Conservation (phyloP, 2,797 vertebrate genomes). For the Micrastur ruficollis region DNA sequence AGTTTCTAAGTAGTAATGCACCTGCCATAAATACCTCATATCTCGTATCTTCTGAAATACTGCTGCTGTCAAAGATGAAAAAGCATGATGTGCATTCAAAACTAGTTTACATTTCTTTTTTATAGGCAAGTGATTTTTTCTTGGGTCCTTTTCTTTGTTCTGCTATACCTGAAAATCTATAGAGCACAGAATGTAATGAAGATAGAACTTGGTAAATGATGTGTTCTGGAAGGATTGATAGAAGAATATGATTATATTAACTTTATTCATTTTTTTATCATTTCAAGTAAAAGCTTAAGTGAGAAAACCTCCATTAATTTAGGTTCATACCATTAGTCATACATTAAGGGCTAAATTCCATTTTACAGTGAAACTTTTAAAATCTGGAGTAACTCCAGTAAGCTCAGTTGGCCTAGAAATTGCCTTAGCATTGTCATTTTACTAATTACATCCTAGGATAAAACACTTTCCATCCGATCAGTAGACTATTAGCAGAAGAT, state of each 20-base stretch:
- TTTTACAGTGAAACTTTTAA: slow-evolving; percentile 1
- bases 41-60: slow-evolving; percentile 75
- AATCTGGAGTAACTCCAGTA: neutral
- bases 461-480: neutral
- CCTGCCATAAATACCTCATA: slow-evolving; percentile 74
- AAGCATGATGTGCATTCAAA: slow-evolving; percentile 68
- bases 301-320: neutral
- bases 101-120: slow-evolving; percentile 53
- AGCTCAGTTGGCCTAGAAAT: neutral
- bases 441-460: slow-evolving; percentile 16
- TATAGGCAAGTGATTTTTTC: slow-evolving; percentile 32
- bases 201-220: neutral
- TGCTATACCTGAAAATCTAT: neutral
- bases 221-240: neutral
- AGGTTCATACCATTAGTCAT: neutral
- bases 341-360: neutral
- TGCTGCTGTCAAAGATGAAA: slow-evolving; percentile 69
- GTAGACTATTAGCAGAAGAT: neutral
- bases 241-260: neutral
- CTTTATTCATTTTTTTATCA: slow-evolving; percentile 4
- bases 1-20: slow-evolving; percentile 77
- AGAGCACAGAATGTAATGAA: neutral
- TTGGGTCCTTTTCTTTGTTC: neutral
- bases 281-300: slow-evolving; percentile 15
- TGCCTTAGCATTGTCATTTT: slow-evolving; percentile 14